phyloP scores from a whole-genome alignment of 2,888 invertebrate species.

The Cephus spinipes region DNA sequence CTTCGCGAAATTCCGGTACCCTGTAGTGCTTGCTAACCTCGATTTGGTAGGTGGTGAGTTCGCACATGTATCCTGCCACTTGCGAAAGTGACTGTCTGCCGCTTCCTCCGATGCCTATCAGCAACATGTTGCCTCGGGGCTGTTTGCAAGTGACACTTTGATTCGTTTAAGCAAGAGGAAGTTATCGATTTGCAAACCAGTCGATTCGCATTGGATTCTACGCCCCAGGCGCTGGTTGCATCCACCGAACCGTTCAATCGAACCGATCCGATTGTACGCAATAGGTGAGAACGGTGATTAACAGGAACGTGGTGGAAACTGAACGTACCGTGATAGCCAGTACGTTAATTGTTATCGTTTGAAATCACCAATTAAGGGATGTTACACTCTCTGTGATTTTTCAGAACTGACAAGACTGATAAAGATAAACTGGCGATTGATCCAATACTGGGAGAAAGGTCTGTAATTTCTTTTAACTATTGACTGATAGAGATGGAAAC shows the following conservation, averaged over 20 bases:
- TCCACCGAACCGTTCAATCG: not conserved
- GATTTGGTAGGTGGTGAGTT: constrained; percentile 82
- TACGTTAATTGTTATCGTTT: not conserved
- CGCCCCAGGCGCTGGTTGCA: not conserved
- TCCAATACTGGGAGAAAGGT: not conserved
- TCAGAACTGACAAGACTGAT: not conserved
- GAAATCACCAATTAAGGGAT: not conserved
- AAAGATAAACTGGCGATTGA: not conserved
- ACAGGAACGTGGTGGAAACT: not conserved
- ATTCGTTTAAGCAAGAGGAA: not conserved
- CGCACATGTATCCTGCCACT: constrained; percentile 83
- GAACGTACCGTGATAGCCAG: not conserved
- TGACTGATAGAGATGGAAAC: not conserved
- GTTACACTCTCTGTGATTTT: not conserved
- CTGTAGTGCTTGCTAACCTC: constrained; percentile 84
- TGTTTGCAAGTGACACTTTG: constrained; percentile 48
- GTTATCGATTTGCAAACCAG: not conserved
- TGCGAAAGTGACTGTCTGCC: constrained; percentile 85
- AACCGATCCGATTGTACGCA: not conserved
- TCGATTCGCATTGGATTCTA: not conserved
- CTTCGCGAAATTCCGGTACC: constrained; percentile 82
- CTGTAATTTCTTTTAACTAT: not conserved
- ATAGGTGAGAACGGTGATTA: not conserved
- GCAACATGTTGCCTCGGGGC: constrained; percentile 84
- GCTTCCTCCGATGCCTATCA: constrained; percentile 89